These are phyloP conservation scores for Enteromius treurensis DNA, from an alignment of 2,797 vertebrate species.

Conservation along the genomic window DNA sequence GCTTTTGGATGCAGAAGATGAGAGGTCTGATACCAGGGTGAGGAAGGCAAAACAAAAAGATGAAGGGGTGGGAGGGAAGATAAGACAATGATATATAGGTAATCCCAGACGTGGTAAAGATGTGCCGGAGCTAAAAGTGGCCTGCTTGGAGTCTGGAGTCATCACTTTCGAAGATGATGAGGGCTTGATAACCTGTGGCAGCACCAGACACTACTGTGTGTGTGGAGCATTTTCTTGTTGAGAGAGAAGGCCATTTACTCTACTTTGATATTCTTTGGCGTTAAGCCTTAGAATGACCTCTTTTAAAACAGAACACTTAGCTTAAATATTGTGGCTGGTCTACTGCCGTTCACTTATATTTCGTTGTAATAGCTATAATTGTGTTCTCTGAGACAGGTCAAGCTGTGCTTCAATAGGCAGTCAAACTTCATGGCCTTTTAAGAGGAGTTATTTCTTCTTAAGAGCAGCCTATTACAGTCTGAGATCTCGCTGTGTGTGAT, in stretches of 20 bases:
- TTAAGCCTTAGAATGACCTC: conserved; percentile 23
- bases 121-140: conserved; percentile 17
- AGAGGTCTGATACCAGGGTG: conserved; percentile 63
- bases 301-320: conserved; percentile 28
- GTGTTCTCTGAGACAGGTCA: conserved; percentile 45
- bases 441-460: conserved; percentile 49
- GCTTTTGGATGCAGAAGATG: conserved; percentile 22
- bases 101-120: conserved; percentile 51
- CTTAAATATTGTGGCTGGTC: conserved; percentile 37
- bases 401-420: conserved; percentile 49
- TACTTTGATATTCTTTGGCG: not conserved
- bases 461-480: conserved; percentile 26
- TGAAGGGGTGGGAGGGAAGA: conserved; percentile 59
- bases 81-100: conserved; percentile 66
- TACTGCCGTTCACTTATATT: conserved; percentile 41
- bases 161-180: conserved; percentile 39
- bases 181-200: conserved; percentile 53
- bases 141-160: conserved; percentile 39
- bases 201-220: conserved; percentile 4
- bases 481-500: conserved; percentile 5
- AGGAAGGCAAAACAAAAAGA: conserved; percentile 53
- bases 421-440: conserved; percentile 47
- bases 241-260: conserved; percentile 19
- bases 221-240: conserved; percentile 1
- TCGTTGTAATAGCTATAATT: conserved; percentile 51